phyloP scores from a whole-genome alignment of 2,113 vertebrate genomes.

The Callionymus lyra region DNA sequence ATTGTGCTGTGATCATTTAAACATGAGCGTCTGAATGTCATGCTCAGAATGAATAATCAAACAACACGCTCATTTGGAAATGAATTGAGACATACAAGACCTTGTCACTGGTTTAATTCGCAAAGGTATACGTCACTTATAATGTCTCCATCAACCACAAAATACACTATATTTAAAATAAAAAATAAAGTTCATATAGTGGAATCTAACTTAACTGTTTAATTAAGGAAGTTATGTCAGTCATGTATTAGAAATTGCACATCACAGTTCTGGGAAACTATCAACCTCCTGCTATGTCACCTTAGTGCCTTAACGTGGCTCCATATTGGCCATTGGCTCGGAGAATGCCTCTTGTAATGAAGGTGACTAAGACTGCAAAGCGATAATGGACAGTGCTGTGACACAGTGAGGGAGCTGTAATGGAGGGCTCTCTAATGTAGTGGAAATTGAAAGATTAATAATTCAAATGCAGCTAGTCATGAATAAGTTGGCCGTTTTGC shows the following conservation, averaged over 20 bases:
- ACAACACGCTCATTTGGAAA: slow-evolving; percentile 1
- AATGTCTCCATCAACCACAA: too few species aligned
- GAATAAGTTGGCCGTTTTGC: slow-evolving; percentile 76
- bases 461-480: slow-evolving; percentile 84
- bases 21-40: slow-evolving; percentile 52
- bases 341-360: slow-evolving; percentile 40
- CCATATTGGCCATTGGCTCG: slow-evolving; percentile 42
- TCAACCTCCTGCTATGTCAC: slow-evolving; percentile 48
- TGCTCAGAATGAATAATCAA: slow-evolving; percentile 47
- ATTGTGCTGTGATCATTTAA: slow-evolving; percentile 54
- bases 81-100: slow-evolving; percentile 1
- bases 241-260: slow-evolving; percentile 41
- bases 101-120: slow-evolving; percentile 3
- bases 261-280: slow-evolving; percentile 33
- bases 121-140: too few species aligned
- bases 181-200: background rate
- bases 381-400: slow-evolving; percentile 50
- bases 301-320: slow-evolving; percentile 24
- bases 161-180: background rate
- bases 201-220: background rate
- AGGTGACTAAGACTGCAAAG: slow-evolving; percentile 49
- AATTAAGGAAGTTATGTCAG: slow-evolving; percentile 5
- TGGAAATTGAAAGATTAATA: slow-evolving; percentile 95
- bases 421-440: slow-evolving; percentile 73
- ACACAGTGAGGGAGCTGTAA: slow-evolving; percentile 65